Evolutionary conservation across 2,888 invertebrate genomes (phyloP), one percentile per base, ranked within the genome.

Genomic region (Lasioglossum morio): DNA sequence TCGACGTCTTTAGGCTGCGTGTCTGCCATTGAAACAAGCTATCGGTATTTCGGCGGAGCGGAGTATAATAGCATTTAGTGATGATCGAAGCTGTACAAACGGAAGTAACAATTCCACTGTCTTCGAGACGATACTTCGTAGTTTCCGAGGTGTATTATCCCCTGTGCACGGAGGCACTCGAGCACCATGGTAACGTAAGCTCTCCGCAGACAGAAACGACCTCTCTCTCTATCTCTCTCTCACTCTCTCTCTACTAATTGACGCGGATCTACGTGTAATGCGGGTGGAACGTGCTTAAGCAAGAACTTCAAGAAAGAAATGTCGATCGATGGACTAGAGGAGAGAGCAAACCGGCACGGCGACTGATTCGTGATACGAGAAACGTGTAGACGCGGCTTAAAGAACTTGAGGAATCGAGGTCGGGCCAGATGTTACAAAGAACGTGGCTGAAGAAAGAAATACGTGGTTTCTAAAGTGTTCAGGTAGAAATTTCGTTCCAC

Each of bases 111-210:
- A 69, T 81, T 23, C 30, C 66, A 46, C 72, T 53, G 85, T 70
- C 79, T 85, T 81, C 63, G 40, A 70, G 40, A 43, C 75, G 69
- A 60, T 79, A 77, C 43, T 74, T 74, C 66, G 43, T 73, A 84
- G 73, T 37, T 69, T 78, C 73, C 77, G 78, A 75, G 76, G 73
- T 87, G 85, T 87, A 88, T 90, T 88, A 89, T 90, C 85, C 80
- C 81, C 77, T 80, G 82, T 82, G 81, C 34, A n/a, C 66, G 69
- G 12, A 70, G 72, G 37, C 40, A 57, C 81, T 87, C 85, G 79
- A 85, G 77, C 87, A 23, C 73, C 81, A 87, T 79, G 87, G 87
- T 84, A 88, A 88, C 87, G 81, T 84, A 87, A 82, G 84, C 88
- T 85, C 87, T 87, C 73, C 80, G 73, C 75, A 80, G 79, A 76